phyloP scores from a whole-genome alignment of 2,888 invertebrate species.

The Aromia moschata region DNA sequence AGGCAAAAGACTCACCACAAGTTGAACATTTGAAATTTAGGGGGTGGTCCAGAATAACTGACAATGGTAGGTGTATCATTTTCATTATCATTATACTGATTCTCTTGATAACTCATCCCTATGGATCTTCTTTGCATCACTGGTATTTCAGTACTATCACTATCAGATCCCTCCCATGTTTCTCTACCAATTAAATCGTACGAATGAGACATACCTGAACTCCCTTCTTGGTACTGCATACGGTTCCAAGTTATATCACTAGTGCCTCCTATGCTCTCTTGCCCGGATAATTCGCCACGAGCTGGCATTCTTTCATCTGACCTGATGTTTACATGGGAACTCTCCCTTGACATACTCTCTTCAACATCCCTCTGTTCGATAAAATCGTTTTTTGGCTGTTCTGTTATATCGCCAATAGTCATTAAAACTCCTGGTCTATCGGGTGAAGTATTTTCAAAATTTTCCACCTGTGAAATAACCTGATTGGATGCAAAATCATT shows the following conservation, averaged over 20 bases:
- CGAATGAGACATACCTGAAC: conserved; percentile 64
- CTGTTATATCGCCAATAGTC: conserved; percentile 56
- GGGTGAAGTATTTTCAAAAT: conserved; percentile 52
- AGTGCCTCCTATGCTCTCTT: conserved; percentile 83
- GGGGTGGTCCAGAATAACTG: conserved; percentile 59
- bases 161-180: conserved; percentile 74
- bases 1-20: conserved; percentile 69
- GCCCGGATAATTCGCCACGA: conserved; percentile 85
- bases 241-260: conserved; percentile 81
- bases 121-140: conserved; percentile 25
- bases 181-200: conserved; percentile 75
- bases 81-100: conserved; percentile 31
- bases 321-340: conserved; percentile 80
- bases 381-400: conserved; percentile 39
- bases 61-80: conserved; percentile 52
- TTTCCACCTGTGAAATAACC: conserved; percentile 56
- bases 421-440: conserved; percentile 56
- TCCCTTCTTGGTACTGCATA: conserved; percentile 72
- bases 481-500: conserved; percentile 56
- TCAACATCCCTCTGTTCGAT: conserved; percentile 57
- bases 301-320: conserved; percentile 90
- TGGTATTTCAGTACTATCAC: conserved; percentile 66
- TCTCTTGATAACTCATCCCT: conserved; percentile 22
- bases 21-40: conserved; percentile 68
- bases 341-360: conserved; percentile 60